Percentiles rank a stretch among this genome's conserved stretches.
These are phyloP conservation scores for Altica lythri DNA, from an alignment of 2,888 invertebrate species.

Conservation along the genomic window DNA sequence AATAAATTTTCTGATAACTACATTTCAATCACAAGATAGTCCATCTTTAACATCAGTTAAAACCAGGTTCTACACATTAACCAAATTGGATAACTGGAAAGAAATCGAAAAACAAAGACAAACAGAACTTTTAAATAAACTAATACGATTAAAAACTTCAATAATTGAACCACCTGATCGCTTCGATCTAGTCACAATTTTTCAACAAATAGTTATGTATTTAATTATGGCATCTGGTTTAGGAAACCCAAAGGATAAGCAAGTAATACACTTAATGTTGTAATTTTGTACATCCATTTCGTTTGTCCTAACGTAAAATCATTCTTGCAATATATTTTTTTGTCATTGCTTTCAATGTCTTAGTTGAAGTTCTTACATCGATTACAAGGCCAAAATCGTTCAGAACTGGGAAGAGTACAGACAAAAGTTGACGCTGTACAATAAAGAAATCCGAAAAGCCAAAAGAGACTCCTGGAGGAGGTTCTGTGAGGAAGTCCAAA, in stretches of 20 bases:
- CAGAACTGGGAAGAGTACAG: too few relatives aligned
- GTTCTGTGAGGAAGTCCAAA: too few relatives aligned
- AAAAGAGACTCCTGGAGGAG: too few relatives aligned
- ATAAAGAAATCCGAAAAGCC: too few relatives aligned
- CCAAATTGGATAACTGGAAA: too few relatives aligned
- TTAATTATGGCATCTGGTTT: slow-evolving; percentile 16
- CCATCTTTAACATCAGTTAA: not conserved
- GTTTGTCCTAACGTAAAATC: too few relatives aligned
- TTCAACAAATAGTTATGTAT: slow-evolving; percentile 8
- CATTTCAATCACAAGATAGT: not conserved
- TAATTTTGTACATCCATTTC: not conserved
- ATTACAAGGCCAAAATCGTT: too few relatives aligned
- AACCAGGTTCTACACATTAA: too few relatives aligned
- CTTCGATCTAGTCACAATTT: not conserved
- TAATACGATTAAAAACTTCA: slow-evolving; percentile 1
- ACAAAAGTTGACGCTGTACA: too few relatives aligned
- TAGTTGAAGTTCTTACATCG: too few relatives aligned
- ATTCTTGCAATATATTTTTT: too few relatives aligned
- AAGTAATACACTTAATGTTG: slow-evolving; percentile 4
- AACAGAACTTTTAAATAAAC: not conserved
- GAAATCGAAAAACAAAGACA: not conserved
- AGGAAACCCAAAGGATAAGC: slow-evolving; percentile 11
- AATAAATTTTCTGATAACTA: not conserved
- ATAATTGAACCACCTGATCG: slow-evolving; percentile 12
- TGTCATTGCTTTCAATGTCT: too few relatives aligned